Evolutionary conservation across 2,888 invertebrate genomes (phyloP).

Genomic region (Caenorhabditis drosophilae): DNA sequence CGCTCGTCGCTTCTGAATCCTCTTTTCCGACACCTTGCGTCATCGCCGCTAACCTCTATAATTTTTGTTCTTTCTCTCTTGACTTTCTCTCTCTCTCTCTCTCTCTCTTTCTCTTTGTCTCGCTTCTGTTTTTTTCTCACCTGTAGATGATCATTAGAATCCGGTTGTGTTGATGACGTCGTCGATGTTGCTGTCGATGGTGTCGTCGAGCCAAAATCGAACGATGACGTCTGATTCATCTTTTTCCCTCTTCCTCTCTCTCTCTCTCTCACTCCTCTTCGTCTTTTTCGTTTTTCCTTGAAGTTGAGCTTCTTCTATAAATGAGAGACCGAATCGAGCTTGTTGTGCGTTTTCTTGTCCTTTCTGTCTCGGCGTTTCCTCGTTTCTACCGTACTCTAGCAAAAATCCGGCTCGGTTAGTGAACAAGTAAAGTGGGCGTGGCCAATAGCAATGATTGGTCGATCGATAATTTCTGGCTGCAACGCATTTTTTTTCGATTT

Average conservation of each 20-base stretch:
- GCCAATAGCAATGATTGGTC: conserved; percentile 23
- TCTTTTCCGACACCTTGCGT: conserved; percentile 58
- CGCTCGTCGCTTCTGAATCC: conserved; percentile 40
- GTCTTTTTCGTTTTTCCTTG: too few species aligned
- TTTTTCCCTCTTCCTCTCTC: neutral
- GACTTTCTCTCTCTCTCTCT: conserved; percentile 1
- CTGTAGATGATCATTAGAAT: conserved; percentile 49
- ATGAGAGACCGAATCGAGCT: too few species aligned
- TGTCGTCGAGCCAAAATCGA: conserved; percentile 50
- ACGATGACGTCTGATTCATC: conserved; percentile 38
- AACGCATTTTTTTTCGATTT: neutral
- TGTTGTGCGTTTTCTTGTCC: too few species aligned
- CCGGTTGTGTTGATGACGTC: conserved; percentile 40
- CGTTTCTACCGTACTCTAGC: too few species aligned
- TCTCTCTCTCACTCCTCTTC: neutral
- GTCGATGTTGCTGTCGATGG: conserved; percentile 41
- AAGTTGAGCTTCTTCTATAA: too few species aligned
- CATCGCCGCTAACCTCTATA: conserved; percentile 60
- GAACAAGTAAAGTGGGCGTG: conserved; percentile 28
- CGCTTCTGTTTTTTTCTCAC: too few species aligned
- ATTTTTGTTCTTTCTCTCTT: conserved; percentile 7
- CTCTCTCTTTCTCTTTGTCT: too few species aligned
- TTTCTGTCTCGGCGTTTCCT: too few species aligned
- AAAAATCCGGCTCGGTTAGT: too few species aligned
- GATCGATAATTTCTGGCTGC: too few species aligned